These are phyloP conservation scores for Barypeithes pellucidus DNA, from an alignment of 2,888 invertebrate genomes.

Conservation along the genomic window DNA sequence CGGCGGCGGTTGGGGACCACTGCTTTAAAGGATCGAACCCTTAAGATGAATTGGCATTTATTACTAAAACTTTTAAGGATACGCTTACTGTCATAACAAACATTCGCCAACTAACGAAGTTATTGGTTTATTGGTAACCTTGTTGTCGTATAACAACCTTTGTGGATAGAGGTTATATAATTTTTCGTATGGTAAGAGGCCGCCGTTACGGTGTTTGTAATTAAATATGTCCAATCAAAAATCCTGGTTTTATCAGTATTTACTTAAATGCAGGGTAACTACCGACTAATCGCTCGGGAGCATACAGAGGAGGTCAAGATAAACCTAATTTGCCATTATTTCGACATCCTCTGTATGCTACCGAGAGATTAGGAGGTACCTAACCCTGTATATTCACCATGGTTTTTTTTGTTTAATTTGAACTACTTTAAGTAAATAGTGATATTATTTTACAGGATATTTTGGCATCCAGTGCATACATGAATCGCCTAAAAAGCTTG, in stretches of 20 bases:
- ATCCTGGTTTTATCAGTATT: conserved; percentile 4
- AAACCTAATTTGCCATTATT: too few relatives aligned
- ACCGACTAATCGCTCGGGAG: too few relatives aligned
- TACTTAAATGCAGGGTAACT: neutral
- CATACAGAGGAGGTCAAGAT: too few relatives aligned
- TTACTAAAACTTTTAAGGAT: too few relatives aligned
- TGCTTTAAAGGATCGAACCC: too few relatives aligned
- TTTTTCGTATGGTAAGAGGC: conserved; percentile 20
- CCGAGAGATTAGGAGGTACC: too few relatives aligned
- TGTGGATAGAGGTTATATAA: conserved; percentile 30
- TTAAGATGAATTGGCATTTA: too few relatives aligned
- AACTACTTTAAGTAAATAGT: conserved; percentile 5
- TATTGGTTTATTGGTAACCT: conserved; percentile 23
- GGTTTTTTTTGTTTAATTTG: neutral
- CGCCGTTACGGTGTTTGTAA: conserved; percentile 14
- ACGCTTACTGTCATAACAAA: conserved; percentile 35
- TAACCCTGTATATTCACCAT: too few relatives aligned
- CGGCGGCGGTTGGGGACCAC: too few relatives aligned
- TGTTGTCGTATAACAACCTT: conserved; percentile 29
- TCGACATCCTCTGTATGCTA: too few relatives aligned
- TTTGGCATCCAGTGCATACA: conserved; percentile 9
- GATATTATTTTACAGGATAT: neutral
- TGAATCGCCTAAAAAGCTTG: neutral
- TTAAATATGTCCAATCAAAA: conserved; percentile 3
- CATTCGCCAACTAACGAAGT: conserved; percentile 40